Evolutionary conservation across 2,888 invertebrate genomes (phyloP).

Genomic region (Myathropa florea): DNA sequence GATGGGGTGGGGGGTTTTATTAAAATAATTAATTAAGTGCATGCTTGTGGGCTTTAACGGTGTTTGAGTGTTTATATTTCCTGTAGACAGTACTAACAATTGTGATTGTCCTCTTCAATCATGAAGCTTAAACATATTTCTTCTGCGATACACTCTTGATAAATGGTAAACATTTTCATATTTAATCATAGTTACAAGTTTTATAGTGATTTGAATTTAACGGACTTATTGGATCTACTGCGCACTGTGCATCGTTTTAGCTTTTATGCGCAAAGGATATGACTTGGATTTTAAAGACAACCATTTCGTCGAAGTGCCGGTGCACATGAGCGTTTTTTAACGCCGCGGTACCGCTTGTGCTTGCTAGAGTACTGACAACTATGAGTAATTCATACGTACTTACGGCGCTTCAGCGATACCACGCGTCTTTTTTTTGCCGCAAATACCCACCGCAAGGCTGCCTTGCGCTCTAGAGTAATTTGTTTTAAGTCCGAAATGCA

Average conservation of each 20-base stretch:
- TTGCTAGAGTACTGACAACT: too few relatives aligned
- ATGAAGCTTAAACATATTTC: constrained; percentile 13
- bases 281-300: too few relatives aligned
- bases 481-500: too few relatives aligned
- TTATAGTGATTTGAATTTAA: neutral
- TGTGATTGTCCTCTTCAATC: constrained; percentile 17
- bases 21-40: neutral
- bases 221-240: neutral
- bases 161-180: neutral
- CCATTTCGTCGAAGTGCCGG: too few relatives aligned
- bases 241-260: neutral
- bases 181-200: neutral
- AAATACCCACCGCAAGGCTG: too few relatives aligned
- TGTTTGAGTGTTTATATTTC: constrained; percentile 32
- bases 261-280: too few relatives aligned
- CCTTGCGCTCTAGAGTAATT: too few relatives aligned
- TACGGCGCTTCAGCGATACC: too few relatives aligned
- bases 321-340: too few relatives aligned
- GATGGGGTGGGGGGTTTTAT: constrained; percentile 6
- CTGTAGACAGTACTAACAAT: constrained; percentile 14
- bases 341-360: too few relatives aligned
- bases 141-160: constrained; percentile 34
- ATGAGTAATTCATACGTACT: too few relatives aligned
- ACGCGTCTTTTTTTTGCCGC: too few relatives aligned
- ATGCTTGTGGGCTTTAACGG: neutral